Evolutionary conservation across 2,113 vertebrate species (phyloP).

Genomic region (Zosterops lateralis): DNA sequence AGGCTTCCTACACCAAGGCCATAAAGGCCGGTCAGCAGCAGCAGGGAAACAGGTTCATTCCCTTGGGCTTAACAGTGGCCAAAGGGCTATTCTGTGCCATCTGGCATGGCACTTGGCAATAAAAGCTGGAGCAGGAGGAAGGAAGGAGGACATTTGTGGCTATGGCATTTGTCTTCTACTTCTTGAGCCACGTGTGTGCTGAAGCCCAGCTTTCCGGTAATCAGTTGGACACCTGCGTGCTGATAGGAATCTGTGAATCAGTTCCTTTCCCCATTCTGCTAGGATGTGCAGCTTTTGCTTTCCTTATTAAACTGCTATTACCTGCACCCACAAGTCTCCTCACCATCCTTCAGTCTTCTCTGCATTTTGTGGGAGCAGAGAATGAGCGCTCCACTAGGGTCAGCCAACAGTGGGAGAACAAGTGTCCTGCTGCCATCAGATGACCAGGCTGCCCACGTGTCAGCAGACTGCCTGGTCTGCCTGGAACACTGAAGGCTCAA

Average conservation of each 20-base stretch:
- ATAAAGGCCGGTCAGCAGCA: not conserved
- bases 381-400: accelerated
- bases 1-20: accelerated
- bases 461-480: not conserved
- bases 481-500: not conserved
- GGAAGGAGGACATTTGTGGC: not conserved
- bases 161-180: not conserved
- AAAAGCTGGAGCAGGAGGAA: not conserved
- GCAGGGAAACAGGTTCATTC: not conserved
- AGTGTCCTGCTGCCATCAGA: not conserved
- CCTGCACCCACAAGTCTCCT: not conserved
- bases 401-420: not conserved
- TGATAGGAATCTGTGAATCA: not conserved
- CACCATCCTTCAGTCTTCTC: not conserved
- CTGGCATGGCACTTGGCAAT: accelerated
- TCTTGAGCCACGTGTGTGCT: accelerated
- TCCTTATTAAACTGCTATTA: not conserved
- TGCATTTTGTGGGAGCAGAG: accelerated
- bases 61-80: not conserved
- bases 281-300: not conserved
- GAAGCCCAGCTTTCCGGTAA: not conserved
- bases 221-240: not conserved
- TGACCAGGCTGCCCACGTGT: not conserved
- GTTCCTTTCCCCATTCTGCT: not conserved
- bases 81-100: not conserved